These are phyloP conservation scores for Abrostola triplasia DNA, from an alignment of 2,888 invertebrate genomes.

Conservation along the genomic window DNA sequence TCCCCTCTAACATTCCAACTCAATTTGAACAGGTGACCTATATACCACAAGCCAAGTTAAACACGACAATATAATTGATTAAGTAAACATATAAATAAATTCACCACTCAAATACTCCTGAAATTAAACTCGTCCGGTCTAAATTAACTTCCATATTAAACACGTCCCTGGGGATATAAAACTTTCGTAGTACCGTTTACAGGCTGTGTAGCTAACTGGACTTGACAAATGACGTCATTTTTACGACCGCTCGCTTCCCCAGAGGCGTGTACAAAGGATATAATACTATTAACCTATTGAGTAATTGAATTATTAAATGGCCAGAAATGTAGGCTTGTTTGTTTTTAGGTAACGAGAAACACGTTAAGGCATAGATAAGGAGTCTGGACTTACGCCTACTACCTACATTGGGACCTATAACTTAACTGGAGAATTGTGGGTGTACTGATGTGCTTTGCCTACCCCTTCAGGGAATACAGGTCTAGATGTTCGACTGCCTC, in stretches of 20 bases:
- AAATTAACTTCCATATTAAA: slow-evolving; percentile 23
- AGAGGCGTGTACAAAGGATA: slow-evolving; percentile 5
- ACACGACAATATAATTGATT: too few species aligned
- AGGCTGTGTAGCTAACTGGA: slow-evolving; percentile 24
- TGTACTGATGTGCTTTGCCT: too few species aligned
- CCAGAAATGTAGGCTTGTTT: neutral
- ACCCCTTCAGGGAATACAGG: too few species aligned
- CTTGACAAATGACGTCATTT: slow-evolving; percentile 45
- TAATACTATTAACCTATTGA: slow-evolving; percentile 18
- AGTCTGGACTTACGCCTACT: too few species aligned
- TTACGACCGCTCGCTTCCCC: slow-evolving; percentile 12
- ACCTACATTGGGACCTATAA: too few species aligned
- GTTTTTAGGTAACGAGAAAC: too few species aligned
- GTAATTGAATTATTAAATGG: slow-evolving; percentile 16
- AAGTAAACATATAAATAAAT: neutral
- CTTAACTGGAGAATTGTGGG: too few species aligned
- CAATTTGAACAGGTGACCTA: too few species aligned
- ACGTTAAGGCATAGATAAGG: too few species aligned
- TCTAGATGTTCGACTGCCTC: too few species aligned
- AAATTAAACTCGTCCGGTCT: slow-evolving; percentile 9
- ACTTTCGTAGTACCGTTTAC: slow-evolving; percentile 14
- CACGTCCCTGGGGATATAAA: slow-evolving; percentile 24
- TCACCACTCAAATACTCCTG: neutral
- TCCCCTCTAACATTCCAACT: too few species aligned
- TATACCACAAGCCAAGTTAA: too few species aligned